A percentile compares a stretch with the other conserved stretches of the same genome.
Evolutionary conservation across 2,888 invertebrate species (phyloP).

Genomic region (Drosophila villosipedis): DNA sequence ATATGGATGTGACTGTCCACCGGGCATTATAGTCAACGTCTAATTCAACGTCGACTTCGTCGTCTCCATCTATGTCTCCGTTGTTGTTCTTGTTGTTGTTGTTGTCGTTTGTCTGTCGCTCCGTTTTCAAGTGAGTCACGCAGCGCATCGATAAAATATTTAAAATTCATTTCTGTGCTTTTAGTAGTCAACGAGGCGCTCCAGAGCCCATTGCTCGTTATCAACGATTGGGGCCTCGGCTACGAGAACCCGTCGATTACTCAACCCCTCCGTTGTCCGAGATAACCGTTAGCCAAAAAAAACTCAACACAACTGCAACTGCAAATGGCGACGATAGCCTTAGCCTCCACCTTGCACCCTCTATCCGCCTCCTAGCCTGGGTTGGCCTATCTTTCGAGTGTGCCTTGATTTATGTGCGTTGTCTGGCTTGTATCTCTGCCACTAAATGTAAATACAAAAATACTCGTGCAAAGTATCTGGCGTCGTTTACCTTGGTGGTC

Average conservation of each 20-base stretch:
- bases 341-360: neutral
- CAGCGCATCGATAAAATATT: constrained; percentile 77
- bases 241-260: constrained; percentile 30
- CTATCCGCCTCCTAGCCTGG: neutral
- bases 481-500: constrained; percentile 39
- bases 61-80: neutral
- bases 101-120: constrained; percentile 2
- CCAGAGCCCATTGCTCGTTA: constrained; percentile 37
- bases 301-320: constrained; percentile 31
- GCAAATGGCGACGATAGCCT: constrained; percentile 44
- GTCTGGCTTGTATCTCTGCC: constrained; percentile 18
- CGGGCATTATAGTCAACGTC: constrained; percentile 38
- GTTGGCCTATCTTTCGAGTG: constrained; percentile 68
- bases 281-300: constrained; percentile 54
- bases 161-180: constrained; percentile 80
- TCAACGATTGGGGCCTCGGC: constrained; percentile 38
- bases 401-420: constrained; percentile 79
- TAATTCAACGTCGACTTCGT: neutral
- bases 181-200: constrained; percentile 59
- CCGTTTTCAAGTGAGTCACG: constrained; percentile 68
- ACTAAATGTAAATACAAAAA: constrained; percentile 47
- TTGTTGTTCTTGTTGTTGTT: neutral
- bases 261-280: constrained; percentile 15
- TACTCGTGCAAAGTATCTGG: neutral
- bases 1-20: constrained; percentile 53